Base-by-base conservation (phyloP, 2,888 invertebrate genomes). In the Chesias legatella region DNA sequence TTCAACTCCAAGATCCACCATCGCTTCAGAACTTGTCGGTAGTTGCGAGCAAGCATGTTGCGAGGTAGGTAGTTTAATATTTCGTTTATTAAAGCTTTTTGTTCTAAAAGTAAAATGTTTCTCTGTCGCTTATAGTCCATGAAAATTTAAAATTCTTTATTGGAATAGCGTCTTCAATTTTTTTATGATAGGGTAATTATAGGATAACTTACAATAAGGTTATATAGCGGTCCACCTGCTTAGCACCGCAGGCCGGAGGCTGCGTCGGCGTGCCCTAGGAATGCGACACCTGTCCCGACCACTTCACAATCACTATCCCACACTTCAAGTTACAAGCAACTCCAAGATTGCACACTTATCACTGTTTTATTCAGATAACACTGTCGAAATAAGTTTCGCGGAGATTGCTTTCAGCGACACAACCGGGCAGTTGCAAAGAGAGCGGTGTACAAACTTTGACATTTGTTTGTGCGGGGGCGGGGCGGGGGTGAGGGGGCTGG, bases 241-340 rank as follows among this genome's bases (percentile, higher is more conserved):
- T 62, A 58, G 63, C 33, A 36, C 39, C 22, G 40, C 37, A 55
- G 62, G 63, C 63, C 72, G 72, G 79, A 82, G 79, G 75, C 80
- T 82, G 79, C 64, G 74, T 67, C 75, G 80, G 79, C 75, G 75
- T 51, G 35, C 68, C 64, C 58, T 62, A 63, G 83, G 85, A 84
- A 85, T 86, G 82, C 71, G 69, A 80, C 84, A 85, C 85, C 84
- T 84, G 51, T 39, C 33, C 75, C 71, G 74, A 75, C 69, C 79
- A 82, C 74, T 71, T 53, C 65, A 78, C 76, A 68, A 62, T 66
- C 81, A 82, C 79, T 65, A 72, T 71, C 69, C 60, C 53, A 51
- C 57, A 62, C 71, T 34, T 32, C 33, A 20, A 38, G 43, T 43
- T 43, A 44, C 25, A 35, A 52, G 47, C 28, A 50, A 48, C 27